phyloP scores from a whole-genome alignment of 2,888 invertebrate genomes.

The Tryphoninae sp. region DNA sequence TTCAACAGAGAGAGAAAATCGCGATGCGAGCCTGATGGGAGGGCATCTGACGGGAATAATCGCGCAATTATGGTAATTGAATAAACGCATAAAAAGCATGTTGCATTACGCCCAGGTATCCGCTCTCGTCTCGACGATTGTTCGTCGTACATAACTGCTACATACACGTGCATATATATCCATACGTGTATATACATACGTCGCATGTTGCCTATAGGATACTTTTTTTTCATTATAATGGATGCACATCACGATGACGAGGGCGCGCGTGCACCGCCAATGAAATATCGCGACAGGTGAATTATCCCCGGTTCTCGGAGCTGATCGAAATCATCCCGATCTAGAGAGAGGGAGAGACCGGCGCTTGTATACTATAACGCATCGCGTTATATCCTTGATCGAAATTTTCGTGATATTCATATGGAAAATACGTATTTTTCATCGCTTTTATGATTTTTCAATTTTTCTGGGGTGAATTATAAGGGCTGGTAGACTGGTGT shows the following conservation, averaged over 20 bases:
- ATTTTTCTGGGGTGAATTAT: neutral
- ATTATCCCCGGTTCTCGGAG: conserved; percentile 51
- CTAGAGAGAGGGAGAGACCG: conserved; percentile 17
- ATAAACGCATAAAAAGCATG: conserved; percentile 73
- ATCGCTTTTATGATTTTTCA: neutral
- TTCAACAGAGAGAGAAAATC: conserved; percentile 24
- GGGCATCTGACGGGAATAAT: conserved; percentile 73
- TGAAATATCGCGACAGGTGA: conserved; percentile 63
- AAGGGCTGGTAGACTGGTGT: neutral
- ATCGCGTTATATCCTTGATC: conserved; percentile 43
- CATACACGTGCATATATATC: conserved; percentile 5
- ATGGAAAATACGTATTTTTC: neutral
- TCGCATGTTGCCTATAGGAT: neutral
- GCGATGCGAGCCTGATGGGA: conserved; percentile 49
- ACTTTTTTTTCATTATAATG: conserved; percentile 54
- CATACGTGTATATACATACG: neutral
- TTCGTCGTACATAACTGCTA: conserved; percentile 34
- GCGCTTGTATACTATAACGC: conserved; percentile 7
- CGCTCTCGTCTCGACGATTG: conserved; percentile 62
- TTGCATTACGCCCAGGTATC: conserved; percentile 67
- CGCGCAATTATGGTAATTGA: conserved; percentile 80
- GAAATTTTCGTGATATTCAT: conserved; percentile 42
- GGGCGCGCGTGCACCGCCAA: conserved; percentile 57
- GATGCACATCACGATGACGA: conserved; percentile 62
- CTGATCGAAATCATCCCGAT: conserved; percentile 56